These are phyloP conservation scores for Rotaria sp. DNA, from an alignment of 2,888 invertebrate genomes.

Conservation along the genomic window DNA sequence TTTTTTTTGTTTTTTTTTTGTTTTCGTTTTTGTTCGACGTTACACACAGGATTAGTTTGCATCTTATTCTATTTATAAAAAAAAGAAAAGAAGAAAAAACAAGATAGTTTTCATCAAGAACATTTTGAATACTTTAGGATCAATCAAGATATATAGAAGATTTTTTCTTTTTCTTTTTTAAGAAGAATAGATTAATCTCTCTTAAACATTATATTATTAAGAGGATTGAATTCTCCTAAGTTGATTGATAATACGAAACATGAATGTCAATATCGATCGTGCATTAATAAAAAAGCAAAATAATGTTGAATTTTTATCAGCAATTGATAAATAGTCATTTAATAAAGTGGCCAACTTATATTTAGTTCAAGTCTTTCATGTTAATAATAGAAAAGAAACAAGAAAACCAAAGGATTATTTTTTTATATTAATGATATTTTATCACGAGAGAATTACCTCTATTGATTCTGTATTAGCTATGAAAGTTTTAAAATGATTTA, in stretches of 20 bases:
- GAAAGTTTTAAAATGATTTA: too few species aligned
- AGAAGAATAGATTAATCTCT: not conserved
- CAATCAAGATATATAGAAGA: not conserved
- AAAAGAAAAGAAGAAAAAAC: not conserved
- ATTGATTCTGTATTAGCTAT: not conserved
- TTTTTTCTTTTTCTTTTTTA: not conserved
- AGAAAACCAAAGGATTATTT: not conserved
- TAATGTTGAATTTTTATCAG: not conserved
- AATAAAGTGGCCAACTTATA: not conserved
- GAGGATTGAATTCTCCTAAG: not conserved
- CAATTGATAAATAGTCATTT: not conserved
- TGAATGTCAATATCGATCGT: slow-evolving; percentile 9
- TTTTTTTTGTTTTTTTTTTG: not conserved
- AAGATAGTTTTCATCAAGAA: not conserved
- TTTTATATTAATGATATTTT: not conserved
- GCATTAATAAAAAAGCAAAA: not conserved
- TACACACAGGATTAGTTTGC: not conserved
- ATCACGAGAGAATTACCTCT: not conserved
- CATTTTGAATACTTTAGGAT: not conserved
- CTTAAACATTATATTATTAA: not conserved
- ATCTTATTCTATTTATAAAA: not conserved
- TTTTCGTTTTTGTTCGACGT: not conserved
- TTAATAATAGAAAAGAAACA: not conserved
- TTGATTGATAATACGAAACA: not conserved
- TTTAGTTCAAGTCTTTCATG: not conserved